Conservation (phyloP, 1,140 invertebrate genomes). For the Cydia strobilella region DNA sequence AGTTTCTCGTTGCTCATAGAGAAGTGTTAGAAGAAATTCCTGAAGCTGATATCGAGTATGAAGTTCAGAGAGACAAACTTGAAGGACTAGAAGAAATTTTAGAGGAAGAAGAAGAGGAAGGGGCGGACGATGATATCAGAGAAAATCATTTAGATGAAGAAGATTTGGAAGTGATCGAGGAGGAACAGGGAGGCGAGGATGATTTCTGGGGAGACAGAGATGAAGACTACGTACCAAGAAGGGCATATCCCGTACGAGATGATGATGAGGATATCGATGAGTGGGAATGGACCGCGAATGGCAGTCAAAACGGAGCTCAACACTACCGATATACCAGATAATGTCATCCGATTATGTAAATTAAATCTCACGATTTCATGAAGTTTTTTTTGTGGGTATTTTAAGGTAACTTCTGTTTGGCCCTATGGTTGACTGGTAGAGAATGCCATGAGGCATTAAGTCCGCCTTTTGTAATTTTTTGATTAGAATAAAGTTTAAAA, state of each 20-base stretch:
- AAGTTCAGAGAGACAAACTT: slow-evolving; percentile 60
- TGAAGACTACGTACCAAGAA: slow-evolving; percentile 44
- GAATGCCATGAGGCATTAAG: no score
- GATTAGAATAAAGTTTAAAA: no score
- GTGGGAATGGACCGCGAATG: slow-evolving; percentile 75
- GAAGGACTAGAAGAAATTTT: slow-evolving; percentile 72
- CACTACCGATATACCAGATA: slow-evolving; percentile 68
- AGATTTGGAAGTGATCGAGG: slow-evolving; percentile 65
- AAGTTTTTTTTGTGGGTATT: slow-evolving; percentile 31
- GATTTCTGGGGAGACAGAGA: slow-evolving; percentile 63
- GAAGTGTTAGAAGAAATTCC: slow-evolving; percentile 73
- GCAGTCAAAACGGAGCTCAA: slow-evolving; percentile 61
- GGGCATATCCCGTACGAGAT: slow-evolving; percentile 53
- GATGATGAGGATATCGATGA: slow-evolving; percentile 65
- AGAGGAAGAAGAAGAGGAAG: slow-evolving; percentile 75
- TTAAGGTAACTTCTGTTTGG: no score
- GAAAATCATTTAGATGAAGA: slow-evolving; percentile 48
- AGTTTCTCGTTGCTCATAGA: slow-evolving; percentile 64
- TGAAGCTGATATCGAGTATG: slow-evolving; percentile 70
- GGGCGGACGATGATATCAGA: slow-evolving; percentile 42
- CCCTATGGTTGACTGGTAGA: no score
- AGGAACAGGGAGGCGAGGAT: slow-evolving; percentile 60
- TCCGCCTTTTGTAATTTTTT: no score
- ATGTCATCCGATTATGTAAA: slow-evolving; percentile 45
- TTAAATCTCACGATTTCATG: slow-evolving; percentile 38